These are phyloP conservation scores for Epizoanthus illoricatus DNA, from an alignment of 92 coral and sea anemone genomes.

Conservation along the genomic window DNA sequence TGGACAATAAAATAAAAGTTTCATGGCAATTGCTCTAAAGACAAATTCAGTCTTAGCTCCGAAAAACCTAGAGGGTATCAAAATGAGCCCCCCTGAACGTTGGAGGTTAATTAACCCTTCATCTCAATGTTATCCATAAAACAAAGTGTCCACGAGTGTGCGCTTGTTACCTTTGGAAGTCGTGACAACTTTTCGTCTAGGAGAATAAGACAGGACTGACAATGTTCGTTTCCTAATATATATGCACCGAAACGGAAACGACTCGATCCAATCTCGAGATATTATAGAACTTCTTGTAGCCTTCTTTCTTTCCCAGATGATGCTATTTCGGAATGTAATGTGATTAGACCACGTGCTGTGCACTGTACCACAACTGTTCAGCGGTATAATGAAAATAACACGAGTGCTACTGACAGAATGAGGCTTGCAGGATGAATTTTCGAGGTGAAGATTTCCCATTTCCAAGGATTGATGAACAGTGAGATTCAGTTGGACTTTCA, in stretches of 20 bases:
- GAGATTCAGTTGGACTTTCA: constrained; percentile 20
- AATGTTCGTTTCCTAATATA: constrained; percentile 40
- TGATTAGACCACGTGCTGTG: constrained; percentile 46
- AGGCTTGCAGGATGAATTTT: constrained; percentile 57
- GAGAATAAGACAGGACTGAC: constrained; percentile 72
- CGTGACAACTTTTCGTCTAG: constrained; percentile 54
- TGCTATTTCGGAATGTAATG: constrained; percentile 53
- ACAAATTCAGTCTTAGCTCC: too few relatives aligned
- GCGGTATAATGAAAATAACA: constrained; percentile 67
- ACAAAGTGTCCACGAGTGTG: not conserved
- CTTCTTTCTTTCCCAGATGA: constrained; percentile 55
- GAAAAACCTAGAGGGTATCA: too few relatives aligned
- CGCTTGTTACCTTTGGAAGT: constrained; percentile 57
- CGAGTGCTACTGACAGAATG: constrained; percentile 53
- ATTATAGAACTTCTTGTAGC: constrained; percentile 28
- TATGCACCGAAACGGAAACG: constrained; percentile 48
- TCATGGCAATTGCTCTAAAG: too few relatives aligned
- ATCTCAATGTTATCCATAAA: too few relatives aligned
- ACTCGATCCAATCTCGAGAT: constrained; percentile 49
- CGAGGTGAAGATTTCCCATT: constrained; percentile 45
- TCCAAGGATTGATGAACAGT: constrained; percentile 5
- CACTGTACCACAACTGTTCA: constrained; percentile 74
- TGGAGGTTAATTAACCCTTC: too few relatives aligned
- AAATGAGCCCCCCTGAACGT: too few relatives aligned
- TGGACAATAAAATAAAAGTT: too few relatives aligned